Evolutionary conservation across 2,113 vertebrate species (phyloP).

Genomic region (Propithecus coquereli): DNA sequence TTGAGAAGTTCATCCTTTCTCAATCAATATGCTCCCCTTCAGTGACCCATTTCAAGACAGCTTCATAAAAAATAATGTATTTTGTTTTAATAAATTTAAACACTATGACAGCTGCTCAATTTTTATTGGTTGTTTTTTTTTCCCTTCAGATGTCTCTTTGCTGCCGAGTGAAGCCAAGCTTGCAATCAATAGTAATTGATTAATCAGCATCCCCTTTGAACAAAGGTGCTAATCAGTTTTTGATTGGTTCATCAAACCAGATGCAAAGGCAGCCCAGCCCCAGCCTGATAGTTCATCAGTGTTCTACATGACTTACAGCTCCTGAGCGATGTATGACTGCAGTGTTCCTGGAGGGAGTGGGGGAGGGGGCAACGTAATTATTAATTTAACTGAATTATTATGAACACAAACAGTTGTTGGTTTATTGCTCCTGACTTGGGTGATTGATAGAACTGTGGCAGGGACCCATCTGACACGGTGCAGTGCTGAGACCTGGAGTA

Average conservation of each 20-base stretch:
- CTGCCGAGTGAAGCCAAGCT: conserved; percentile 57
- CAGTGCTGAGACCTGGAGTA: background rate
- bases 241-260: conserved; percentile 75
- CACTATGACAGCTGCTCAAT: conserved; percentile 78
- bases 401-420: conserved; percentile 64
- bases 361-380: background rate
- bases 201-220: conserved; percentile 78
- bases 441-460: conserved; percentile 43
- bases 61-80: conserved; percentile 80
- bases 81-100: conserved; percentile 82
- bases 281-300: background rate
- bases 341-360: background rate
- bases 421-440: conserved; percentile 50
- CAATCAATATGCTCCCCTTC: conserved; percentile 84
- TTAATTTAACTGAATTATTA: conserved; percentile 66
- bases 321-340: background rate
- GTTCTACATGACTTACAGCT: conserved; percentile 26
- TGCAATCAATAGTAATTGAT: conserved; percentile 66
- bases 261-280: conserved; percentile 41
- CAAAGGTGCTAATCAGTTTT: conserved; percentile 72
- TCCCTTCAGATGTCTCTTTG: conserved; percentile 66
- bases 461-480: background rate
- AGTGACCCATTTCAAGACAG: conserved; percentile 80
- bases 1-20: conserved; percentile 82
- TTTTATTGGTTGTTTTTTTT: conserved; percentile 73